Evolutionary conservation across 1,140 invertebrate genomes (phyloP), one percentile per base, ranked within the genome.

Genomic region (Lysiphlebus fabarum): DNA sequence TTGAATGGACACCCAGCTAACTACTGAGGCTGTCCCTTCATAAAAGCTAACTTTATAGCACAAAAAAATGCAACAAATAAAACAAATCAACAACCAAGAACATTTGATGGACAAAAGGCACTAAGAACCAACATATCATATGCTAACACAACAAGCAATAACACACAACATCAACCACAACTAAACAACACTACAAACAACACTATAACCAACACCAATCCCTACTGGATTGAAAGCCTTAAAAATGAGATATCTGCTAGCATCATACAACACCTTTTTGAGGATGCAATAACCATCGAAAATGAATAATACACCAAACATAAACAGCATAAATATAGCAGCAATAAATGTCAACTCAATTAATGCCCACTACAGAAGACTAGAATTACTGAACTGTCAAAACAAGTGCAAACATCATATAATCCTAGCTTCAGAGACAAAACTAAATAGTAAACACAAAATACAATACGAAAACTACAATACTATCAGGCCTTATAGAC

Each of bases 401-500:
- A 48, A 17, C 12, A 1, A 11, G 4, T 5, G 11, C 34, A 14
- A 8, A 41, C 11, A 7, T 4, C n/a, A 43, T 17, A 26, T 26
- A 9, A 17, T 17, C 1, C 17, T 17, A 1, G 17, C 17, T 3
- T 17, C 17, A 17, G 14, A 54, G 11, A 42, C 53, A 34, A 54
- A 54, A 10, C 8, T 41, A 26, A 54, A 54, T 34, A 11, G 0
- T 7, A 54, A 6, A 12, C 33, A 44, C 11, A 54, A 54, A 54
- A 6, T 54, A 43, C 37, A 54, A 41, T 54, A 42, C 42, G 41
- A 54, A 11, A 26, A 54, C 11, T 54, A 54, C n/a, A 11, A 54
- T 14, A 42, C 41, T 14, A 44, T 54, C 8, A 42, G 38, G 11
- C 40, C 37, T 33, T 38, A 54, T 11, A 7, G 40, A 12, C 53